Evolutionary conservation across 1,140 invertebrate species (phyloP).

Genomic region (Macrocentrus cingulum): DNA sequence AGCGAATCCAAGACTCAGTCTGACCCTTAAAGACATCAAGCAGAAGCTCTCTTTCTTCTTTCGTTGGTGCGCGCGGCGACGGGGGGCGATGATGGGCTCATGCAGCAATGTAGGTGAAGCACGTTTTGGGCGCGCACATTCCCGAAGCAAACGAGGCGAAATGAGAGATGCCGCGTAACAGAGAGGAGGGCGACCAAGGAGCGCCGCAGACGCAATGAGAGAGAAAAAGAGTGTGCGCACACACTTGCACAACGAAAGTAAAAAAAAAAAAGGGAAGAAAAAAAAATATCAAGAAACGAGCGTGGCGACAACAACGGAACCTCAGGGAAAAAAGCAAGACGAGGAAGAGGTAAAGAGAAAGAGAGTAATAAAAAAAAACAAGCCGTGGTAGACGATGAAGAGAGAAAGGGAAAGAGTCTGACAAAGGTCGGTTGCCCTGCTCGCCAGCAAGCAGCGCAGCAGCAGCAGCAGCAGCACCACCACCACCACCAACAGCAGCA

Average conservation of each 20-base stretch:
- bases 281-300: conserved; percentile 23
- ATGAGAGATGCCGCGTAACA: background rate
- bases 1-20: conserved; percentile 24
- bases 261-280: conserved; percentile 17
- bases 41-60: background rate
- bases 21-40: conserved; percentile 8
- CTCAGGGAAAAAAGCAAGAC: conserved; percentile 25
- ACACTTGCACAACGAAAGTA: background rate
- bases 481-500: no score
- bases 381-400: conserved; percentile 22
- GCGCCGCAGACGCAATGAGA: background rate
- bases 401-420: conserved; percentile 32
- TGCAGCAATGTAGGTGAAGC: conserved; percentile 43
- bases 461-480: no score
- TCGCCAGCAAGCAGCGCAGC: no score
- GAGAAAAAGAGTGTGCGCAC: conserved; percentile 12
- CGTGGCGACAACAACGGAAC: conserved; percentile 26
- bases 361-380: conserved; percentile 26
- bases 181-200: background rate
- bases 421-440: conserved; percentile 50
- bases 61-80: background rate
- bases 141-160: conserved; percentile 23
- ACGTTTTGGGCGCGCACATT: conserved; percentile 38
- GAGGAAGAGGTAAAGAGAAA: conserved; percentile 24
- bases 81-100: background rate